Evolutionary conservation across 2,113 vertebrate genomes (phyloP).

Genomic region (Platanista minor): DNA sequence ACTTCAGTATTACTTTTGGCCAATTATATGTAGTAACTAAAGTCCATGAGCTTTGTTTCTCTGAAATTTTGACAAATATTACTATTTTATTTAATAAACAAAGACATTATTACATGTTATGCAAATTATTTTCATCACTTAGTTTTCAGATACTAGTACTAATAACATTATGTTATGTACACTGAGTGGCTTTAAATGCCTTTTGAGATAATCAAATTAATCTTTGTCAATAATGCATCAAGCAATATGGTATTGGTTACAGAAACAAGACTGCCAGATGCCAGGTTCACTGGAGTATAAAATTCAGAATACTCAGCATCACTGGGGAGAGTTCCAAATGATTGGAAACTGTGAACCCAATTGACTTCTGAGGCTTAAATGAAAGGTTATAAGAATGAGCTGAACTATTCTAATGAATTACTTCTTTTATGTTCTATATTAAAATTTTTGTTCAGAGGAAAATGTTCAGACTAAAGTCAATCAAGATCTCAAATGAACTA

Average conservation of each 20-base stretch:
- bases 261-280: background rate
- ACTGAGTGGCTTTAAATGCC: constrained; percentile 32
- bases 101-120: background rate
- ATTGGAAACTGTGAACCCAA: background rate
- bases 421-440: background rate
- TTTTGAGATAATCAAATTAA: constrained; percentile 58
- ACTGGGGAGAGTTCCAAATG: constrained; percentile 2
- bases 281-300: constrained; percentile 33
- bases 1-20: background rate
- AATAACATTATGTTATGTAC: constrained; percentile 13
- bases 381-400: constrained; percentile 5
- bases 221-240: constrained; percentile 61
- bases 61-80: constrained; percentile 39
- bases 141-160: constrained; percentile 41
- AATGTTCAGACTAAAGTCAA: background rate
- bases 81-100: background rate
- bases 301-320: background rate
- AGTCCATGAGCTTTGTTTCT: background rate
- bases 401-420: background rate
- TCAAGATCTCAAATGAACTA: background rate
- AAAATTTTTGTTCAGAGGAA: background rate
- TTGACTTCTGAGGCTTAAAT: background rate
- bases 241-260: constrained; percentile 14
- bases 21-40: background rate
- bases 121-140: constrained; percentile 47